Percentiles rank a stretch among this genome's conserved stretches.
These are phyloP conservation scores for Colossoma macropomum DNA, from an alignment of 2,113 vertebrate genomes.

Conservation along the genomic window DNA sequence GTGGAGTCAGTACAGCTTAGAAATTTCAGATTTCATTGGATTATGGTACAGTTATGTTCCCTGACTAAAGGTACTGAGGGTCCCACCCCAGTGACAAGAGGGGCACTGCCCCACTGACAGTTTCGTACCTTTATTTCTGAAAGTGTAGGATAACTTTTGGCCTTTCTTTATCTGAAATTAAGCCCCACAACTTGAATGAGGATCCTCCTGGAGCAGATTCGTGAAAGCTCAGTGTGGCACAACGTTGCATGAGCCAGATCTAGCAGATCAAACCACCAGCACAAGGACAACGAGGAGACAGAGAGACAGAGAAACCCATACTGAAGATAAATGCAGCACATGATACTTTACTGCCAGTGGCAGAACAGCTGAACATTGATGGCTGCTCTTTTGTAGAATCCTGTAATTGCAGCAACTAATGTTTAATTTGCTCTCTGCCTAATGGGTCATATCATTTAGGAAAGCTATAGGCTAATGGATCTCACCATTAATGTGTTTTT, in stretches of 20 bases:
- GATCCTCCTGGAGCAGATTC: background rate
- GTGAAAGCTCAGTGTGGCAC: constrained; percentile 5
- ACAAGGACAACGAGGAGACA: background rate
- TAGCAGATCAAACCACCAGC: background rate
- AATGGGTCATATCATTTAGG: constrained; percentile 53
- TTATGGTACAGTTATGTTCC: too few relatives aligned
- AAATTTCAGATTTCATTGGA: too few relatives aligned
- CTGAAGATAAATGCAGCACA: constrained; percentile 3
- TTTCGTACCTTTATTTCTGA: too few relatives aligned
- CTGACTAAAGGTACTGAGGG: too few relatives aligned
- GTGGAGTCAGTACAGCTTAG: too few relatives aligned
- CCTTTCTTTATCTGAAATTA: background rate
- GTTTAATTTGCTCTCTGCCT: constrained; percentile 41
- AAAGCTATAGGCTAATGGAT: constrained; percentile 46
- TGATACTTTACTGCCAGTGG: background rate
- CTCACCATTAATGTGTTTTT: constrained; percentile 42
- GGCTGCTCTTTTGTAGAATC: constrained; percentile 34
- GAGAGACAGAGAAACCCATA: background rate
- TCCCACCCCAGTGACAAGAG: too few relatives aligned
- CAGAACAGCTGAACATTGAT: constrained; percentile 26
- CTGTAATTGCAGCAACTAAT: constrained; percentile 47
- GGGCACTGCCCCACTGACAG: too few relatives aligned
- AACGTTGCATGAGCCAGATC: background rate
- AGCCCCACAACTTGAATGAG: background rate
- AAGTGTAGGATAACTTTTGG: background rate